phyloP scores from a whole-genome alignment of 2,797 vertebrate species.

The Coregonus sp. region DNA sequence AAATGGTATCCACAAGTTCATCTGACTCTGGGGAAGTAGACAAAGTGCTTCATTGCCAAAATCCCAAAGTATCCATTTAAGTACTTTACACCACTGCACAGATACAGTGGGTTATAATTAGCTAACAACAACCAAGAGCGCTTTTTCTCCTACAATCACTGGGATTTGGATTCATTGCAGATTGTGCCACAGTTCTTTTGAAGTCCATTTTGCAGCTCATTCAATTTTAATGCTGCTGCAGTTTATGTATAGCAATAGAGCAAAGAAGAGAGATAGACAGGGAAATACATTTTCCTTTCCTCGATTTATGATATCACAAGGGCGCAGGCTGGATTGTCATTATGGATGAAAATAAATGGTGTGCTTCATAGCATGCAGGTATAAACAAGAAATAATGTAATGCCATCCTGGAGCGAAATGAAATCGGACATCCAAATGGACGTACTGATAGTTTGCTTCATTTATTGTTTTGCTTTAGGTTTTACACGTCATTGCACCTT shows the following conservation, averaged over 20 bases:
- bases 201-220: constrained; percentile 62
- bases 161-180: constrained; percentile 56
- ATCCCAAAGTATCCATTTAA: too few relatives aligned
- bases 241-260: constrained; percentile 39
- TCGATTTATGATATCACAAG: not conserved
- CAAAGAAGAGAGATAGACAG: constrained; percentile 25
- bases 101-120: constrained; percentile 64
- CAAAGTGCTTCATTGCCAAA: too few relatives aligned
- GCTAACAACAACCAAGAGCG: constrained; percentile 41
- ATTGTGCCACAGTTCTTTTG: constrained; percentile 56
- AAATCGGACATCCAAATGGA: not conserved
- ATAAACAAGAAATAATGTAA: not conserved
- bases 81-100: constrained; percentile 26
- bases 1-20: too few relatives aligned
- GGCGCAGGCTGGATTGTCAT: not conserved
- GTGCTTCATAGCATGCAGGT: constrained; percentile 16
- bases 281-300: constrained; percentile 5
- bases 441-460: not conserved
- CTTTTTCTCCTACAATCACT: constrained; percentile 9
- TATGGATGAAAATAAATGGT: constrained; percentile 7
- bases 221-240: constrained; percentile 62
- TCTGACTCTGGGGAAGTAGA: too few relatives aligned
- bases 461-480: not conserved
- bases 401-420: not conserved
- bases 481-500: not conserved